Evolutionary conservation across 2,797 vertebrate species (phyloP).

Genomic region (Otolemur crassicaudatus): DNA sequence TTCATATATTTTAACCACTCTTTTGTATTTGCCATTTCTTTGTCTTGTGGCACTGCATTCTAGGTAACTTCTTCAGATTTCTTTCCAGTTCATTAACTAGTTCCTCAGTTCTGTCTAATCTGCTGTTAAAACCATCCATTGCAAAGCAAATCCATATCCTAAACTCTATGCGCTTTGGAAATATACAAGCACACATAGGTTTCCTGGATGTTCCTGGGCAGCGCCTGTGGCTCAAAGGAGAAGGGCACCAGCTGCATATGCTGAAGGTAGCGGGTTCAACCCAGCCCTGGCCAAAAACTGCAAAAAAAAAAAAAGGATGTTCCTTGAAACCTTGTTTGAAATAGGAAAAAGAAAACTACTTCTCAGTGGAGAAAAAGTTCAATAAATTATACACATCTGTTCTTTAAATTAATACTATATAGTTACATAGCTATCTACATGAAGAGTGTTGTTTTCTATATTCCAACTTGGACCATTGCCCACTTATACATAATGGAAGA

Average conservation of each 20-base stretch:
- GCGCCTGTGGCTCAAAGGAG: no score
- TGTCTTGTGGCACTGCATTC: background rate
- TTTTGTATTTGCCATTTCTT: background rate
- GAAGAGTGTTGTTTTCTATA: background rate
- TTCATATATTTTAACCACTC: background rate
- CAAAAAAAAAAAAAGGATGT: background rate
- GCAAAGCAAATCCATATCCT: background rate
- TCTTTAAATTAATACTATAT: slow-evolving; percentile 2
- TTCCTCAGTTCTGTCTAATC: background rate
- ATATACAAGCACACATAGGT: background rate
- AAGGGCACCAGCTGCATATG: no score
- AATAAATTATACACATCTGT: background rate
- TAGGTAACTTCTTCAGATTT: slow-evolving; percentile 19
- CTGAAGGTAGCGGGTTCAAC: no score
- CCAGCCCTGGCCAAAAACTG: no score
- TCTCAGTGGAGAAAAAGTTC: background rate
- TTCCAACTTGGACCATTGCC: background rate
- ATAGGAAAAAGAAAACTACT: background rate
- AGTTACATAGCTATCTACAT: background rate
- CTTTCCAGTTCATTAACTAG: background rate
- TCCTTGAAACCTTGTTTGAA: slow-evolving; percentile 24
- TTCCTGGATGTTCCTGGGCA: background rate
- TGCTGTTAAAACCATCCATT: background rate
- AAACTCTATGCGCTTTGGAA: background rate
- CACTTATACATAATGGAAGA: background rate